Evolutionary conservation across 2,888 invertebrate genomes (phyloP), one percentile per base, ranked within the genome.

Genomic region (Periphyllus acericola): DNA sequence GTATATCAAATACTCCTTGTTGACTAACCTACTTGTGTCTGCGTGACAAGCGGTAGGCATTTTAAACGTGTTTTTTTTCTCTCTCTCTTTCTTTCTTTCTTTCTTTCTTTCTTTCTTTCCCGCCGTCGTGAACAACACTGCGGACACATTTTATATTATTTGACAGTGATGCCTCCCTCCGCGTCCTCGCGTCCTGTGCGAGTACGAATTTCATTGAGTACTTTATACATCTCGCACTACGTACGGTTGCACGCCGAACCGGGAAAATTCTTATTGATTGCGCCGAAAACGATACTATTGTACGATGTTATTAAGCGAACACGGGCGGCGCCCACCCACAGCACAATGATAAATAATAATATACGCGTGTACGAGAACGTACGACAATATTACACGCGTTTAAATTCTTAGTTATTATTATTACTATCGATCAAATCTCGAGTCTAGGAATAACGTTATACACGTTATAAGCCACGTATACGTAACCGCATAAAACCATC

Each of bases 21-120:
- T 72, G 34, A 72, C 60, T 80, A 80, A 80, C 80, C 36, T 34
- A 80, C 36, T 36, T 66, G n/a, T n/a, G n/a, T 36, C 79, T 60
- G 60, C 25, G 79, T n/a, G 60, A 60, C 25, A 60, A 60, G n/a
- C 5, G 25, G 5, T 25, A 8, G 34, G 25, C 36, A 36, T n/a
- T 79, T 79, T 32, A 55, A 78, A 52, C 76, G 17, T 25, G 68
- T 1, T 60, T 68, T 68, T 68, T 68, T 29, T 68, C 29, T 46
- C 46, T 46, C 14, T 46, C 46, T 6, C 36, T 36, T 6, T 36
- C n/a, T 60, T 68, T 68, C 29, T 68, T 29, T 68, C 29, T 46
- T 9, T 46, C 14, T 46, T 14, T 6, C 36, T 36, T 6, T 36
- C n/a, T 60, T 60, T 60, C 21, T 9, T 29, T 68, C 25, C 11